Percentiles rank a stretch among this genome's conserved stretches.
Conservation (phyloP, 2,888 invertebrate genomes). For the Lapara coniferarum region DNA sequence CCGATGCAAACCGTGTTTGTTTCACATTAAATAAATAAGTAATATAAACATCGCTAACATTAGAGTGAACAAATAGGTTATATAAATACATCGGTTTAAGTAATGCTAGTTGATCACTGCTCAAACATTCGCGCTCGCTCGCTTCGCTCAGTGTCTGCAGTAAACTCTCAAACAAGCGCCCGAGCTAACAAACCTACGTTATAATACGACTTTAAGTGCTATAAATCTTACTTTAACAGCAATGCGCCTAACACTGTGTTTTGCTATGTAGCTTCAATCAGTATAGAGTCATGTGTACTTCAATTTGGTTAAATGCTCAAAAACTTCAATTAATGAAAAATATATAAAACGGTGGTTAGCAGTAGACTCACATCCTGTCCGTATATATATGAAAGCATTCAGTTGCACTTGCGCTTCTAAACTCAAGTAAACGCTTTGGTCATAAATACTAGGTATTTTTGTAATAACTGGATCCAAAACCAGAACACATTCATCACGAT, state of each 20-base stretch:
- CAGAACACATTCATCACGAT: too few relatives aligned
- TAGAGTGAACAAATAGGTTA: background rate
- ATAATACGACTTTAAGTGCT: background rate
- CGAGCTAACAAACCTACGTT: background rate
- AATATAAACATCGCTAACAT: background rate
- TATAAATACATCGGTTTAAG: constrained; percentile 4
- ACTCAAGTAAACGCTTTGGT: too few relatives aligned
- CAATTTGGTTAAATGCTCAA: too few relatives aligned
- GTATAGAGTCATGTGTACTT: too few relatives aligned
- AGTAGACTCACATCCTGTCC: too few relatives aligned
- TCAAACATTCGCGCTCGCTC: constrained; percentile 4
- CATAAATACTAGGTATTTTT: too few relatives aligned
- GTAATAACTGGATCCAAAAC: too few relatives aligned
- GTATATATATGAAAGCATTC: too few relatives aligned
- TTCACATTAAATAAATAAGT: background rate
- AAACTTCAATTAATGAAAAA: too few relatives aligned
- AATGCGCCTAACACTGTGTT: background rate
- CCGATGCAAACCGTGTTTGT: background rate
- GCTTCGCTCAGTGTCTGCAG: constrained; percentile 1
- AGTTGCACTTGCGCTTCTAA: too few relatives aligned
- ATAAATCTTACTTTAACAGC: background rate
- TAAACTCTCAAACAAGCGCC: constrained; percentile 7
- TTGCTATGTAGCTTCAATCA: background rate
- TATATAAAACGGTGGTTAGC: too few relatives aligned
- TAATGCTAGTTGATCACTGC: background rate